Base-by-base conservation (phyloP, 2,113 vertebrate genomes). In the Burhinus bistriatus region DNA sequence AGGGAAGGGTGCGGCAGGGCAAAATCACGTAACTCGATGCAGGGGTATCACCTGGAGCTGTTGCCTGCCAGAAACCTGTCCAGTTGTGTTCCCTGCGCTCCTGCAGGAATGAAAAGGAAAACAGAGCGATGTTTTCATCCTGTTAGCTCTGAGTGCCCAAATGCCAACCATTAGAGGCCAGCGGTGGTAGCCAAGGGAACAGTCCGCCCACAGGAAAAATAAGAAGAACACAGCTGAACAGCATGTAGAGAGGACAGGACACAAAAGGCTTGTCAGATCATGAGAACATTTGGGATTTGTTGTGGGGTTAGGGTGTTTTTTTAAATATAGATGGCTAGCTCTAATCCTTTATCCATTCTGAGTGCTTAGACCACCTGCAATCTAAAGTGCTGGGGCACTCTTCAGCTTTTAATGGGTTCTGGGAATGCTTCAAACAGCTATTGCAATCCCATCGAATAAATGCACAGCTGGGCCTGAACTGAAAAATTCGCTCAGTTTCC, bases 181-280 rank as follows among this genome's bases (percentile, higher is more conserved):
- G 81, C 25, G 7, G 34, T 66, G 78, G 93, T 97, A 95, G 95
- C 91, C 95, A 95, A 93, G 97, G 95, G 94, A 96, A 97, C 95
- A 65, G 77, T 73, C 78, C 65, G 94, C 54, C 66, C 54, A 65
- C 49, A 79, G 73, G 34, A 89, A 93, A 93, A 95, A 91, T 23
- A 54, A 86, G 71, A 61, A 94, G 96, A 93, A 57, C 65, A 40
- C 55, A 59, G 81, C 45, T 42, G 58, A 94, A 44, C 62, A 94
- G 66, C 78, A 26, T 32, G 27, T 55, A 38, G 83, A 92, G 83
- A 92, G 73, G 52, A 57, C 40, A 92, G 91, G 61, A n/a, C 61
- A 93, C 80, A 97, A 95, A 97, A 94, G 73, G 45, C 58, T 94
- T 0, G 0, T 54, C 68, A 30, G 21, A 51, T 85, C 83, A 62